Percentiles rank a stretch among this genome's conserved stretches.
These are phyloP conservation scores for Numenius phaeopus DNA, from an alignment of 2,797 vertebrate species.

Conservation along the genomic window DNA sequence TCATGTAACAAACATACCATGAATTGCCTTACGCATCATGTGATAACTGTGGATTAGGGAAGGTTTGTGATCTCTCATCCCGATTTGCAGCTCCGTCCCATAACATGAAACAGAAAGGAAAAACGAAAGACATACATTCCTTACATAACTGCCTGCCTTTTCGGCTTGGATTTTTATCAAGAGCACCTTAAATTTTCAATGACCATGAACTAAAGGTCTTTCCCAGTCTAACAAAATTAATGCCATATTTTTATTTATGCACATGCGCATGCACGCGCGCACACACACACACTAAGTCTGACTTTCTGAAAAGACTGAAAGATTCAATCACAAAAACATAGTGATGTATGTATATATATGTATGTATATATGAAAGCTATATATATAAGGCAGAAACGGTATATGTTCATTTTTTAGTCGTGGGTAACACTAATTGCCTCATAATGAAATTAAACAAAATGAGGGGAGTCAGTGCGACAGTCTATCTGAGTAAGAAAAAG, in stretches of 20 bases:
- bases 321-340: not conserved
- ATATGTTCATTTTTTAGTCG: not conserved
- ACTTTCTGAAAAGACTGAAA: not conserved
- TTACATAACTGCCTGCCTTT: constrained; percentile 12
- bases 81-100: not conserved
- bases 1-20: rapidly evolving
- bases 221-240: not conserved
- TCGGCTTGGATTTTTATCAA: not conserved
- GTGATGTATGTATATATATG: not conserved
- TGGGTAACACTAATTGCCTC: not conserved
- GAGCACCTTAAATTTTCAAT: not conserved
- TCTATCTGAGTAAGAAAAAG: not conserved
- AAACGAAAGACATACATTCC: not conserved
- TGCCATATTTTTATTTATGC: not conserved
- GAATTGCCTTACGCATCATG: not conserved
- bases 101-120: not conserved
- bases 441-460: not conserved
- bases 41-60: not conserved
- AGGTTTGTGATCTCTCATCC: not conserved
- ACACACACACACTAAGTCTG: not conserved
- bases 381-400: not conserved
- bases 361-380: not conserved
- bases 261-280: rapidly evolving
- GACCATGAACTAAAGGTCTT: not conserved
- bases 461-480: not conserved